Percentiles rank a stretch among this genome's conserved stretches.
Evolutionary conservation across 2,888 invertebrate species (phyloP).

Genomic region (Diplolepis rosae): DNA sequence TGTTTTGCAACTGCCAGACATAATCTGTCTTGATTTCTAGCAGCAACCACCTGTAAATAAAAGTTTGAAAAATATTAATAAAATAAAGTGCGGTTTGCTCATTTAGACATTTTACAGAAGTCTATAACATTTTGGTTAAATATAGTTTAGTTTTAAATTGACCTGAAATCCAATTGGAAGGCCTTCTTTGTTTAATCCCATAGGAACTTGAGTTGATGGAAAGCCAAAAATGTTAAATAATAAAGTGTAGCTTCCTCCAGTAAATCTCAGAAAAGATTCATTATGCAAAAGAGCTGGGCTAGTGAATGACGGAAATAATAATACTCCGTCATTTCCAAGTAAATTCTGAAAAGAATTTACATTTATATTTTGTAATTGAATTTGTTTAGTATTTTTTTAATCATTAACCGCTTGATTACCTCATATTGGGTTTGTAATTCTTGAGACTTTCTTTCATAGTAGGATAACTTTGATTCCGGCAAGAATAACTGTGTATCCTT

Average conservation of each 20-base stretch:
- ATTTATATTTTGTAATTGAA: not conserved
- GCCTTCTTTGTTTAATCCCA: conserved; percentile 78
- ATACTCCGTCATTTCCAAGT: conserved; percentile 78
- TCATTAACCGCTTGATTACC: too few relatives aligned
- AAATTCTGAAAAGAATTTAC: conserved; percentile 72
- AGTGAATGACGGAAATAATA: conserved; percentile 76
- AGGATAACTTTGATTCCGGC: conserved; percentile 48
- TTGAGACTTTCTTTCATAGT: not conserved
- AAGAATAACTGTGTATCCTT: conserved; percentile 73
- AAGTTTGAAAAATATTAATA: conserved; percentile 17
- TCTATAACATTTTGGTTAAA: too few relatives aligned
- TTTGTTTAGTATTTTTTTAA: too few relatives aligned
- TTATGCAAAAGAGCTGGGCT: conserved; percentile 73
- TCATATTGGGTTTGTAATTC: not conserved
- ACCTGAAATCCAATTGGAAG: conserved; percentile 88
- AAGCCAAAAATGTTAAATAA: conserved; percentile 83
- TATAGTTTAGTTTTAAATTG: conserved; percentile 36
- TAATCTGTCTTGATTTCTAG: conserved; percentile 84
- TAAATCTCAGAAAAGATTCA: conserved; percentile 77
- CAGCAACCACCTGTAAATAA: conserved; percentile 80
- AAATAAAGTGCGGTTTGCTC: too few relatives aligned
- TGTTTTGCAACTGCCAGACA: conserved; percentile 87
- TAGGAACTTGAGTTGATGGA: conserved; percentile 85
- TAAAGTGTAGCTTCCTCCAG: conserved; percentile 80
- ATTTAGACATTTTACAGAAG: too few relatives aligned